phyloP scores from a whole-genome alignment of 1,140 invertebrate species.

The Diorhabda elongata region DNA sequence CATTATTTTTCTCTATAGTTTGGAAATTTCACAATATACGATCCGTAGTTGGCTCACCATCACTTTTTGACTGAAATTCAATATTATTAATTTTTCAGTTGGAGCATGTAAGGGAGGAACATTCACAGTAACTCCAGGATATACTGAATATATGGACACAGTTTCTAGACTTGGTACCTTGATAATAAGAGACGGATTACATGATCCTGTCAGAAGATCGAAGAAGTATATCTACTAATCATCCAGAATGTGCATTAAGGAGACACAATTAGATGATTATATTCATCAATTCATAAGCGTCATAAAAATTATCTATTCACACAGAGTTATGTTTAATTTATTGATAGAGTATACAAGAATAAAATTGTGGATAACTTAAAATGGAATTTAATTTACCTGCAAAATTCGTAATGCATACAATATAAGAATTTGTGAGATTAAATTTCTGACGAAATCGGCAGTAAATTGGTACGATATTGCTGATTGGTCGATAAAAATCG shows the following conservation, averaged over 20 bases:
- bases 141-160: slow-evolving; percentile 57
- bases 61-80: background rate
- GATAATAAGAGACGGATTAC: slow-evolving; percentile 55
- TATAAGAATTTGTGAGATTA: too few species aligned
- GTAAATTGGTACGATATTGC: too few species aligned
- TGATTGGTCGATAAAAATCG: too few species aligned
- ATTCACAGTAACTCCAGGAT: slow-evolving; percentile 33
- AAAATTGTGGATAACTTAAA: background rate
- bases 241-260: too few species aligned
- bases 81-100: slow-evolving; percentile 24
- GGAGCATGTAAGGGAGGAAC: slow-evolving; percentile 30
- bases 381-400: background rate
- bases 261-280: background rate
- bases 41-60: too few species aligned
- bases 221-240: background rate
- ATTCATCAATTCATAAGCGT: background rate
- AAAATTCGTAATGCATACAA: background rate
- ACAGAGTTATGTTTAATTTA: background rate
- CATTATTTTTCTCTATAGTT: too few species aligned
- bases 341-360: background rate
- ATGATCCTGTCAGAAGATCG: slow-evolving; percentile 33
- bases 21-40: too few species aligned
- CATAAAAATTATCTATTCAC: background rate
- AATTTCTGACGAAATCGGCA: too few species aligned
- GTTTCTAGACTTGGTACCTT: slow-evolving; percentile 54